These are phyloP conservation scores for Scaptomyza tumidula DNA, from an alignment of 2,888 invertebrate genomes.

Conservation along the genomic window DNA sequence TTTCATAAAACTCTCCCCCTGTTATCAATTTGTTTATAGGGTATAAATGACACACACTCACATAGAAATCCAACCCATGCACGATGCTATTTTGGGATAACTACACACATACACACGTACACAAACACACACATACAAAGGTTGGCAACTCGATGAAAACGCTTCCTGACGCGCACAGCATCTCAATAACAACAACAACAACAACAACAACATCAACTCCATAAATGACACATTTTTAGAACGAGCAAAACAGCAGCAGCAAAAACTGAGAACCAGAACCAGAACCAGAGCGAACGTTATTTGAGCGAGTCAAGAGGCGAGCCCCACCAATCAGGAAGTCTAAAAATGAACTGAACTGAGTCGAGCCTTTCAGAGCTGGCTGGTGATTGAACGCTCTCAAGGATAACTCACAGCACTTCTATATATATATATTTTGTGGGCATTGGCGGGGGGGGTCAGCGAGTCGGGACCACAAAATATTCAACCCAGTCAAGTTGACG, in stretches of 20 bases:
- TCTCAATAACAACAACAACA: constrained; percentile 7
- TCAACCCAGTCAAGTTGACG: constrained; percentile 31
- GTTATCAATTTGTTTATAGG: background rate
- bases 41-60: background rate
- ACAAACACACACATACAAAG: constrained; percentile 4
- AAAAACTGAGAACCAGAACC: constrained; percentile 1
- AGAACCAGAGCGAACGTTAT: background rate
- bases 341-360: constrained; percentile 34
- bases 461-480: constrained; percentile 5
- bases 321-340: constrained; percentile 63
- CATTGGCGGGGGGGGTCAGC: background rate
- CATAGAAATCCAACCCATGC: constrained; percentile 21
- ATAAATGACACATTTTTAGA: constrained; percentile 73
- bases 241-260: constrained; percentile 23
- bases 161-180: constrained; percentile 31
- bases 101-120: constrained; percentile 5
- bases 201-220: constrained; percentile 17
- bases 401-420: constrained; percentile 49
- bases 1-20: background rate
- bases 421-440: background rate
- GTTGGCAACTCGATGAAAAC: constrained; percentile 3
- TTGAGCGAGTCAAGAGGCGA: constrained; percentile 40
- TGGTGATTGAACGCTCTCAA: constrained; percentile 76
- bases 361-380: constrained; percentile 14
- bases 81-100: constrained; percentile 55